phyloP scores from a whole-genome alignment of 2,888 invertebrate genomes.

The Cepaea hortensis region DNA sequence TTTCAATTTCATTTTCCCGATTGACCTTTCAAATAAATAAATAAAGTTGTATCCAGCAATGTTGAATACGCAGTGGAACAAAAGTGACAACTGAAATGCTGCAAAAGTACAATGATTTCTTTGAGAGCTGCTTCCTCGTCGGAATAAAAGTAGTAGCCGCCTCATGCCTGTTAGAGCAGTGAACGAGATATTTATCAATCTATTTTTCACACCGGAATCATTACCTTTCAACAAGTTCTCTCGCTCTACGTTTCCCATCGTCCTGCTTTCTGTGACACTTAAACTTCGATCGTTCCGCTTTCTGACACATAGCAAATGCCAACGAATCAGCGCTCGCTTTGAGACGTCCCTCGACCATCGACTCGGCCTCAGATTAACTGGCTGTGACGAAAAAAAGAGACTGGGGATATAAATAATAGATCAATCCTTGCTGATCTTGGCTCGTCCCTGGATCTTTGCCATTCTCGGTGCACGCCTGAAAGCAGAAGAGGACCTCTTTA shows the following conservation, averaged over 20 bases:
- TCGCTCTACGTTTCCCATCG: not conserved
- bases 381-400: not conserved
- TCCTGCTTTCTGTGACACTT: not conserved
- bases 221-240: not conserved
- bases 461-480: not conserved
- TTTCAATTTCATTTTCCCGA: too few relatives aligned
- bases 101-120: too few relatives aligned
- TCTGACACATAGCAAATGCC: slow-evolving; percentile 9
- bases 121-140: too few relatives aligned
- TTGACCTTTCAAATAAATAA: too few relatives aligned
- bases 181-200: too few relatives aligned
- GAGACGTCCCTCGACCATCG: slow-evolving; percentile 17
- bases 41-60: too few relatives aligned
- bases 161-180: too few relatives aligned
- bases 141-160: too few relatives aligned
- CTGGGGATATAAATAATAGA: slow-evolving; percentile 40
- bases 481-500: not conserved
- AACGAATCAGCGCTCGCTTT: slow-evolving; percentile 29
- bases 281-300: not conserved
- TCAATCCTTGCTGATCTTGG: not conserved
- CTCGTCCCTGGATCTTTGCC: slow-evolving; percentile 12
- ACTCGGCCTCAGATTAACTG: slow-evolving; percentile 15
- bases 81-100: too few relatives aligned
- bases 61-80: too few relatives aligned
- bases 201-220: too few relatives aligned